These are phyloP conservation scores for Danaus melanippus DNA, from an alignment of 1,140 invertebrate species.

Conservation along the genomic window DNA sequence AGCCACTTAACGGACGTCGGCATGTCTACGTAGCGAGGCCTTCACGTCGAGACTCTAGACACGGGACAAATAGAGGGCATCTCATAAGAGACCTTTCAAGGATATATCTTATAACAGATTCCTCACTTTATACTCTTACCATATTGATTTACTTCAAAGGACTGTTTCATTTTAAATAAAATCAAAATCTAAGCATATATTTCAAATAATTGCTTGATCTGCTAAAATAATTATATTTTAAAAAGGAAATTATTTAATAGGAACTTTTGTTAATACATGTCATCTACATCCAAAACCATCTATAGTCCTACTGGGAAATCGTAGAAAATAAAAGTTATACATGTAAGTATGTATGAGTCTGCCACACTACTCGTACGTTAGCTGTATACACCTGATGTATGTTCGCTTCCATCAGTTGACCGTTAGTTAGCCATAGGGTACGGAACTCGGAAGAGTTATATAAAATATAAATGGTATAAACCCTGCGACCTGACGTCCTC, in stretches of 20 bases:
- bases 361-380: slow-evolving; percentile 28
- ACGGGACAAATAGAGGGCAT: slow-evolving; percentile 40
- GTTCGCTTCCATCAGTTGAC: slow-evolving; percentile 46
- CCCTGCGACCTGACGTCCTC: slow-evolving; percentile 29
- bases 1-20: slow-evolving; percentile 44
- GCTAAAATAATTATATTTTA: too few relatives aligned
- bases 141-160: too few relatives aligned
- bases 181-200: too few relatives aligned
- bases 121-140: not conserved
- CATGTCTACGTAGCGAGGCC: slow-evolving; percentile 18
- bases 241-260: too few relatives aligned
- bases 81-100: slow-evolving; percentile 34
- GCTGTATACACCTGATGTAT: slow-evolving; percentile 25
- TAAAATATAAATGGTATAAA: not conserved
- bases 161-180: too few relatives aligned
- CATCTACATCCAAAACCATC: too few relatives aligned
- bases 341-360: too few relatives aligned
- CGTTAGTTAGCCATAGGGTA: slow-evolving; percentile 50
- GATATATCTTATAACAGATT: slow-evolving; percentile 25
- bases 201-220: too few relatives aligned
- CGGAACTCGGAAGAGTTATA: slow-evolving; percentile 29
- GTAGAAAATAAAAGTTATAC: too few relatives aligned
- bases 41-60: slow-evolving; percentile 30
- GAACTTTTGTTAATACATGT: too few relatives aligned
- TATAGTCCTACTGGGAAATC: too few relatives aligned